Evolutionary conservation across 2,888 invertebrate genomes (phyloP).

Genomic region (Macroteleia sp.): DNA sequence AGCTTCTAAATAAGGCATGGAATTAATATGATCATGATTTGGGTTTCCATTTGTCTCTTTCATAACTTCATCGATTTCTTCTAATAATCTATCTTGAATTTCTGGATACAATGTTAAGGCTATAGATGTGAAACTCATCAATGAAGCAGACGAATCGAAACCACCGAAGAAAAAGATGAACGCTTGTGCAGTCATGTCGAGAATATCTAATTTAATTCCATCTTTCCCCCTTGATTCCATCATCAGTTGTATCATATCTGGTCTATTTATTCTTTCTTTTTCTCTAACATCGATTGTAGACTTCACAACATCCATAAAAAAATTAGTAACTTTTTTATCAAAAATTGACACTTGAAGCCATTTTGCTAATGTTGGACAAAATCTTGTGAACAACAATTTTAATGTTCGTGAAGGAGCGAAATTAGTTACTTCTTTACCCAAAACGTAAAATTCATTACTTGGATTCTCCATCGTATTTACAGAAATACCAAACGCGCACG

Average conservation of each 20-base stretch:
- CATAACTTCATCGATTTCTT: constrained; percentile 17
- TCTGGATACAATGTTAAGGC: constrained; percentile 1
- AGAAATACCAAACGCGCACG: constrained; percentile 74
- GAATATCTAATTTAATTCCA: background rate
- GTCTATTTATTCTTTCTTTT: constrained; percentile 1
- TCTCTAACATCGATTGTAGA: background rate
- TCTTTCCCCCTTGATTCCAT: constrained; percentile 4
- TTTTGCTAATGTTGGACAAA: constrained; percentile 28
- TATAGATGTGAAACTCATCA: constrained; percentile 13
- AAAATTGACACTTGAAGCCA: constrained; percentile 14
- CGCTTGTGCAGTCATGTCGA: constrained; percentile 34
- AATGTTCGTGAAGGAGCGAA: constrained; percentile 42
- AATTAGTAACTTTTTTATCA: constrained; percentile 1
- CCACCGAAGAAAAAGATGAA: constrained; percentile 35
- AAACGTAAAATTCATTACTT: constrained; percentile 74
- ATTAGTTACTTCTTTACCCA: constrained; percentile 64
- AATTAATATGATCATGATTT: constrained; percentile 16
- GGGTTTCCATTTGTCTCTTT: constrained; percentile 6
- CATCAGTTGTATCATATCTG: constrained; percentile 30
- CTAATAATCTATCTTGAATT: background rate
- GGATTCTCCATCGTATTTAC: constrained; percentile 74
- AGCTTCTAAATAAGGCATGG: constrained; percentile 32
- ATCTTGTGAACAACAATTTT: constrained; percentile 61
- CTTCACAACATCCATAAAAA: constrained; percentile 1
- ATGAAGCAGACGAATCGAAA: constrained; percentile 20